Conservation (phyloP, 2,113 vertebrate genomes). For the Albula glossodonta region DNA sequence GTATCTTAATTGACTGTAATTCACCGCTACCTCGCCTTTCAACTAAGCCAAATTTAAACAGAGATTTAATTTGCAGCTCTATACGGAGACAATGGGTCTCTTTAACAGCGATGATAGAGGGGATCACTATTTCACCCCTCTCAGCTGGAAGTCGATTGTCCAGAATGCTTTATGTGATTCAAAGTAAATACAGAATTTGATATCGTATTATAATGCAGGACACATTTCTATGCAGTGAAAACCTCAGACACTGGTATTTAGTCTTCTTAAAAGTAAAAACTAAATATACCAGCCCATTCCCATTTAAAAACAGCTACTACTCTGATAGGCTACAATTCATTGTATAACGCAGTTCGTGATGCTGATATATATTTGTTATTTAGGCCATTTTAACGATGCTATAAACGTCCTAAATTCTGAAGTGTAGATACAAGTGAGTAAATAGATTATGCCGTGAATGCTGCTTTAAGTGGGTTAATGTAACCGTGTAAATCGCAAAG, state of each 20-base stretch:
- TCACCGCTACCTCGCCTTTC: background rate
- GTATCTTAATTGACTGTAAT: background rate
- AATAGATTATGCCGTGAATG: background rate
- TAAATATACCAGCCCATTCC: no score
- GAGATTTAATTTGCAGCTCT: conserved; percentile 13
- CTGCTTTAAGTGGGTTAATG: background rate
- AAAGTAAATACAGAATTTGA: conserved; percentile 37
- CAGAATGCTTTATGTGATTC: conserved; percentile 35
- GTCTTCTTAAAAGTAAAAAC: no score
- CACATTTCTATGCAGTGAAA: conserved; percentile 4
- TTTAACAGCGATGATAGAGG: conserved; percentile 33
- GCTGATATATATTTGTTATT: no score
- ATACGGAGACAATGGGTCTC: conserved; percentile 34
- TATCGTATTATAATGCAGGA: conserved; percentile 34
- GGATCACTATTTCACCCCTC: conserved; percentile 38
- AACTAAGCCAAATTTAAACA: background rate
- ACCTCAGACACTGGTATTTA: background rate
- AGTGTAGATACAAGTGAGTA: no score
- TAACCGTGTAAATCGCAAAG: background rate
- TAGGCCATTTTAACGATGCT: no score
- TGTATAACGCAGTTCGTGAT: no score
- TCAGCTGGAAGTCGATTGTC: conserved; percentile 45
- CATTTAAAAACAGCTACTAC: no score
- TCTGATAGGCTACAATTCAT: no score
- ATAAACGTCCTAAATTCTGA: no score